Evolutionary conservation across 2,113 vertebrate species (phyloP).

Genomic region (Pelvicachromis taeniatus): DNA sequence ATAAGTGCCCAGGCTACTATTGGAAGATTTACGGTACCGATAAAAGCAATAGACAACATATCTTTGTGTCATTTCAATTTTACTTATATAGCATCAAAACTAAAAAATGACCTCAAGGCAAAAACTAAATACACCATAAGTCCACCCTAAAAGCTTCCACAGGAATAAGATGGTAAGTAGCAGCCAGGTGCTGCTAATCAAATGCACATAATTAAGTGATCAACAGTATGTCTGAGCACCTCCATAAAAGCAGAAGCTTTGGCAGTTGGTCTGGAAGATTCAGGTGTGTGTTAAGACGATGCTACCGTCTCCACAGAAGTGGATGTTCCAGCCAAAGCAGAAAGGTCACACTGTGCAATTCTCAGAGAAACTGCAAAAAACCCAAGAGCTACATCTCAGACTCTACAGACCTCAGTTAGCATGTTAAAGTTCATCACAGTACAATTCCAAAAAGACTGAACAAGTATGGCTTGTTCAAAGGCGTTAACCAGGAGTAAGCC

Average conservation of each 20-base stretch:
- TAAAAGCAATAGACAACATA: background rate
- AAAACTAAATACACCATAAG: background rate
- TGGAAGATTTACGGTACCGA: too few species aligned
- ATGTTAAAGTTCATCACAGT: background rate
- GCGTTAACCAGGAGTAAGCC: background rate
- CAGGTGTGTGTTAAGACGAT: background rate
- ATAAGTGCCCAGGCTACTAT: too few species aligned
- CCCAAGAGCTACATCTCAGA: background rate
- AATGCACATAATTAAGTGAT: background rate
- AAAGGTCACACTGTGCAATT: background rate
- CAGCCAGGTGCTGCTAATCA: background rate
- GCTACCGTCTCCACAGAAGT: background rate
- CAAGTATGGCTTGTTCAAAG: background rate
- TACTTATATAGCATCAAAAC: background rate
- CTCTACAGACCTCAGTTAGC: background rate
- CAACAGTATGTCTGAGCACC: background rate
- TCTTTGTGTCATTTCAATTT: background rate
- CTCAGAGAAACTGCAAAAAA: background rate
- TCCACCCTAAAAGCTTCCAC: background rate
- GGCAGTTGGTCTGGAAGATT: background rate
- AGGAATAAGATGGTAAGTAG: rapidly evolving
- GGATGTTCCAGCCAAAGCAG: too few species aligned
- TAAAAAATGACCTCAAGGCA: background rate
- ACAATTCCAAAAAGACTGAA: background rate
- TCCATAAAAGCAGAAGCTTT: background rate